Evolutionary conservation across 1,140 invertebrate genomes (phyloP), one percentile per base, ranked within the genome.

Genomic region (Venturia canescens): DNA sequence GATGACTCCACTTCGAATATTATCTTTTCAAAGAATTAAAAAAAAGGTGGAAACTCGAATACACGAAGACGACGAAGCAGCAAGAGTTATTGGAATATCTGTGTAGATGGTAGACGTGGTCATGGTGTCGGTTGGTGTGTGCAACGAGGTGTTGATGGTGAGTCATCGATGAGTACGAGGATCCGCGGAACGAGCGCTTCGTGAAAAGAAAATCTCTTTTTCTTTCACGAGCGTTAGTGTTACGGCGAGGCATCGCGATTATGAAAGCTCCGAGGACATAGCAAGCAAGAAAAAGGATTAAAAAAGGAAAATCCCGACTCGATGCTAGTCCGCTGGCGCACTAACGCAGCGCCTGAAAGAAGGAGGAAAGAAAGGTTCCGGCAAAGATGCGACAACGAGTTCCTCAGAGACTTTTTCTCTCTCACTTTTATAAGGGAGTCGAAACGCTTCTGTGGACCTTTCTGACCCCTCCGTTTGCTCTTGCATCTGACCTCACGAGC

Each of bases 151-250:
- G 71, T 57, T 63, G 44, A 78, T 77, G 63, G 38, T 76, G 48
- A 34, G 70, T 63, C 34, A 29, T 76, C 5, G 48, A 4, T 48
- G 72, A 21, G 38, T 76, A 63, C 48, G 16, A 66, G 29, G 69
- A 79, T 66, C 76, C 26, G 72, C 69, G 34, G 72, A 82, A 80
- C 83, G 79, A 75, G 69, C 66, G 31, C 66, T 31, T 57, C 50
- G 78, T 70, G 70, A 78, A 57, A 78, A 79, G 82, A 80, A 84
- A 83, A 83, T 84, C 82, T 80, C 80, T 83, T 82, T 84, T 83
- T 79, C 82, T 80, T 78, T 84, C 77, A 53, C 82, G 18, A 76
- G 75, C 82, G 82, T 84, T 84, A 84, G 78, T 78, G 80, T 83
- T 83, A 83, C 78, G 84, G 72, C 72, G 53, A 2, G 21, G 78